phyloP scores from a whole-genome alignment of 2,888 invertebrate genomes.

The Apodemia mormo region DNA sequence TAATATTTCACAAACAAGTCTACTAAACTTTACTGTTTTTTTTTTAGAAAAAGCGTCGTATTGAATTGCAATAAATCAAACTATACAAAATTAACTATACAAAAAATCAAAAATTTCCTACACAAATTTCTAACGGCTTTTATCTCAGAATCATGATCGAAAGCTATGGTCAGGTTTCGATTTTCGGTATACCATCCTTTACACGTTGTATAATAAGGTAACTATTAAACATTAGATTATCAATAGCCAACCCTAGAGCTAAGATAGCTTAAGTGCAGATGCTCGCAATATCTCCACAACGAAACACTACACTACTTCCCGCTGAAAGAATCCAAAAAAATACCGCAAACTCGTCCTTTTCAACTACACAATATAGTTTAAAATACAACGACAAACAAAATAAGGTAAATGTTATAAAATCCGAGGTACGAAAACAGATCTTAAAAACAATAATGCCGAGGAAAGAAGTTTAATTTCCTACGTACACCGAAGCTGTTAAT shows the following conservation, averaged over 20 bases:
- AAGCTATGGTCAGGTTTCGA: no score
- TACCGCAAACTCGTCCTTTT: slow-evolving; percentile 44
- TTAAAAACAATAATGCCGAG: slow-evolving; percentile 42
- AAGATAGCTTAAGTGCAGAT: slow-evolving; percentile 56
- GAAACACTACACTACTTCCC: slow-evolving; percentile 54
- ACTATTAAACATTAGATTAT: background rate
- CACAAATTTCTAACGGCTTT: no score
- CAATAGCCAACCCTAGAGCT: slow-evolving; percentile 23
- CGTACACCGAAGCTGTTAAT: slow-evolving; percentile 57
- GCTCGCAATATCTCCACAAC: slow-evolving; percentile 53
- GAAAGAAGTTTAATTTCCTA: slow-evolving; percentile 61
- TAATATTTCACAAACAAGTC: no score
- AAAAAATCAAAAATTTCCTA: no score
- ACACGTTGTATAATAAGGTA: no score
- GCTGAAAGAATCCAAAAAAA: slow-evolving; percentile 44
- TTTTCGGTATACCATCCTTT: no score
- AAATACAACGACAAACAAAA: slow-evolving; percentile 46
- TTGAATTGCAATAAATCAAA: no score
- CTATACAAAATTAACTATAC: no score
- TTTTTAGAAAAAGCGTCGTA: no score
- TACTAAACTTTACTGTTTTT: no score
- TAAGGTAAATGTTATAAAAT: slow-evolving; percentile 40
- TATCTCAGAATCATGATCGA: no score
- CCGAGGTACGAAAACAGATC: slow-evolving; percentile 51
- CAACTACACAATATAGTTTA: slow-evolving; percentile 41